A percentile compares a stretch with the other conserved stretches of the same genome.
Evolutionary conservation across 2,888 invertebrate genomes (phyloP).

Genomic region (Nudaria mundana): DNA sequence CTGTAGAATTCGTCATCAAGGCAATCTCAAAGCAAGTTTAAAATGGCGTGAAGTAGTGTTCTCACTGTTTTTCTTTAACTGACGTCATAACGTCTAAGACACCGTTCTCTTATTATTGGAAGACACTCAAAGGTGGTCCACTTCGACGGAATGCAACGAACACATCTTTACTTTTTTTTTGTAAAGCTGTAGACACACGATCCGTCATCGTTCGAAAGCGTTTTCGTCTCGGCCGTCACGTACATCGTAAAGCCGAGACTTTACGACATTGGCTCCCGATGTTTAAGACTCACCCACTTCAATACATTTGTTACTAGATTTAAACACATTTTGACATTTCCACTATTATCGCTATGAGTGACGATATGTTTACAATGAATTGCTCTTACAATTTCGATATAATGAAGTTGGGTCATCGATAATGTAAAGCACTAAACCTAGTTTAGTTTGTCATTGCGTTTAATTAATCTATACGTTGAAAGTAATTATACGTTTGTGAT

Average conservation of each 20-base stretch:
- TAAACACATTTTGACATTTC: constrained; percentile 35
- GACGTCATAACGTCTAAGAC: not conserved
- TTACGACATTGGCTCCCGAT: constrained; percentile 50
- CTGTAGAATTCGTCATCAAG: too few species aligned
- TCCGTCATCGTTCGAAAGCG: constrained; percentile 39
- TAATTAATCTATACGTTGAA: not conserved
- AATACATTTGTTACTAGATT: constrained; percentile 30
- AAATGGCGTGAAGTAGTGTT: too few species aligned
- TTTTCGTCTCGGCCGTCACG: constrained; percentile 43
- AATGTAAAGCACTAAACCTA: constrained; percentile 7
- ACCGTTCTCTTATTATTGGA: not conserved
- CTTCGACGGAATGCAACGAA: constrained; percentile 24
- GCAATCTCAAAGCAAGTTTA: too few species aligned
- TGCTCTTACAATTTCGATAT: constrained; percentile 8
- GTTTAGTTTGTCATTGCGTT: constrained; percentile 1
- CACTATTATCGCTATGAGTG: constrained; percentile 31
- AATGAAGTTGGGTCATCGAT: constrained; percentile 9
- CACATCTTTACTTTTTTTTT: constrained; percentile 25
- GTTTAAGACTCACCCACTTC: constrained; percentile 33
- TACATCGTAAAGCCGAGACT: constrained; percentile 44
- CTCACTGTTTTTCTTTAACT: too few species aligned
- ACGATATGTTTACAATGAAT: constrained; percentile 23
- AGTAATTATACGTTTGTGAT: too few species aligned
- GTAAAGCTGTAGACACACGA: constrained; percentile 41
- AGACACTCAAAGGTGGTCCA: constrained; percentile 35